Evolutionary conservation across 2,888 invertebrate species (phyloP).

Genomic region (Acleris literana): DNA sequence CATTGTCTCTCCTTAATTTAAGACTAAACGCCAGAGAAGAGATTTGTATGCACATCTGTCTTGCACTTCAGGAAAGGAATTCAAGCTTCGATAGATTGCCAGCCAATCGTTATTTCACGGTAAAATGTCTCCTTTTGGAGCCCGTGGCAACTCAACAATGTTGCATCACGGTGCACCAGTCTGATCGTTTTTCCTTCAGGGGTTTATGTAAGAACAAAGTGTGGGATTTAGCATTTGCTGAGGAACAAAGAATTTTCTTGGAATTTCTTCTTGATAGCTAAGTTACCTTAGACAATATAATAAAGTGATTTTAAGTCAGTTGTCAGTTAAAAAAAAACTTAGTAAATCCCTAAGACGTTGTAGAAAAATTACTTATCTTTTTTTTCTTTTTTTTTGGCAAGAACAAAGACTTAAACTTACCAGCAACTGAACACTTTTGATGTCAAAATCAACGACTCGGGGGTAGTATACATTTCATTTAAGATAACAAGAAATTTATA

Average conservation of each 20-base stretch:
- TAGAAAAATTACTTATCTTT: too few relatives aligned
- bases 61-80: slow-evolving; percentile 19
- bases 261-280: too few relatives aligned
- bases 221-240: slow-evolving; percentile 21
- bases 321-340: too few relatives aligned
- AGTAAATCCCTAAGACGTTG: too few relatives aligned
- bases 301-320: too few relatives aligned
- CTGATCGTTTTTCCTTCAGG: slow-evolving; percentile 12
- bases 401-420: too few relatives aligned
- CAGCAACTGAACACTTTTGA: too few relatives aligned
- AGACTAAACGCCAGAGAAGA: slow-evolving; percentile 20
- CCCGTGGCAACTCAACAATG: slow-evolving; percentile 1
- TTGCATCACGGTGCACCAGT: slow-evolving; percentile 20
- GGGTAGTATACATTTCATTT: too few relatives aligned
- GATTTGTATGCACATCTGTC: slow-evolving; percentile 35
- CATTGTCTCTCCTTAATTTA: slow-evolving; percentile 32
- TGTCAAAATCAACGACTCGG: too few relatives aligned
- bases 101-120: slow-evolving; percentile 1
- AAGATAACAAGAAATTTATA: too few relatives aligned
- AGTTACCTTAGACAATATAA: too few relatives aligned
- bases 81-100: slow-evolving; percentile 15
- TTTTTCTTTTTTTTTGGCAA: too few relatives aligned
- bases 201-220: slow-evolving; percentile 9
- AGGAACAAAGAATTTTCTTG: slow-evolving; percentile 9
- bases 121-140: slow-evolving; percentile 15